Evolutionary conservation across 2,113 vertebrate species (phyloP), one percentile per base, ranked within the genome.

Genomic region (Notechis scutatus): DNA sequence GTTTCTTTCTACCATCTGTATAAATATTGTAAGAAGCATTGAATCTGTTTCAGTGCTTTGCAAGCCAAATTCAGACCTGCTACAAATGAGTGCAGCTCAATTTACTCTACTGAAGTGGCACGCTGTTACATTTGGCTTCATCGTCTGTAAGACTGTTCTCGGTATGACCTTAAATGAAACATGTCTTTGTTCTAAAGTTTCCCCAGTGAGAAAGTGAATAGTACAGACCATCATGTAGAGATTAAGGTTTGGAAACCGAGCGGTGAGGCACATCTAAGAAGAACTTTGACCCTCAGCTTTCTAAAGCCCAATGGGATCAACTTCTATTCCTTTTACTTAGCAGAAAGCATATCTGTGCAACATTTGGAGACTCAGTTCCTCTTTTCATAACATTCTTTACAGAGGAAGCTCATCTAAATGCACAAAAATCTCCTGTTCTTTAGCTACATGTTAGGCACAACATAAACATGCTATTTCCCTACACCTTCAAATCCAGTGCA

Each of bases 221-320:
- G 42, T 90, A 93, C 1, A 89, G 85, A 91, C 91, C 56, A 59
- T 93, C 93, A 81, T n/a, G 89, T 0, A 0, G 74, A 90, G 74
- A 92, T 94, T 93, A 94, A 94, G 10, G 74, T 81, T 94, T 90
- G 90, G 85, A 95, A 93, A 93, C 56, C 23, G 94, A 85, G 11
- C 55, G 3, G 42, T 61, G 14, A 0, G 1, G 14, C 47, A 88
- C 0, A 0, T 92, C 94, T 42, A 90, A 0, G 45, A 2, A 29
- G 91, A 96, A 47, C 92, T 94, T n/a, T 92, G 87, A 91, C 86
- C 95, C n/a, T 24, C 88, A 0, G 0, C 47, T 91, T 95, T 52
- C 87, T 90, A 88, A 12, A 12, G 2, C 81, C 54, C 50, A 69
- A 39, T 81, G 15, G 10, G 81, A 93, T 39, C 8, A 26, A 3